phyloP scores from a whole-genome alignment of 2,888 invertebrate genomes.

The Pristionchus arcanus region DNA sequence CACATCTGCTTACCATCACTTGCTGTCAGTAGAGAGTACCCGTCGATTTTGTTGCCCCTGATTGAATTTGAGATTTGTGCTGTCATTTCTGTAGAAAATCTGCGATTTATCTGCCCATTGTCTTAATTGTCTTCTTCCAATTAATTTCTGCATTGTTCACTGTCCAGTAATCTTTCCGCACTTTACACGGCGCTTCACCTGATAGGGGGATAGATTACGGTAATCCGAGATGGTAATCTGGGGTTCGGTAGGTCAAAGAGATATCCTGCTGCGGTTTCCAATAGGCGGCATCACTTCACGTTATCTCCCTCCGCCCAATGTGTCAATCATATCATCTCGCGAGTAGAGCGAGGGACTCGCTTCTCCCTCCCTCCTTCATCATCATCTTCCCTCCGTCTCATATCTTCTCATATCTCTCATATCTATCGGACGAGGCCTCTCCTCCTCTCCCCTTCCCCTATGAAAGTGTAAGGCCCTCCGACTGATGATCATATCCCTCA shows the following conservation, averaged over 20 bases:
- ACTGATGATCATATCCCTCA: conserved; percentile 50
- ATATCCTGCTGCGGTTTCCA: neutral
- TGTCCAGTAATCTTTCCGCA: neutral
- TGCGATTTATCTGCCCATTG: neutral
- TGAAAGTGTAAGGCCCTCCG: conserved; percentile 46
- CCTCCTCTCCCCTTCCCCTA: neutral
- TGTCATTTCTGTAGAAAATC: neutral
- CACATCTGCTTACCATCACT: conserved; percentile 46
- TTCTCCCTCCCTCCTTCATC: conserved; percentile 36
- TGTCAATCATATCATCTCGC: conserved; percentile 45
- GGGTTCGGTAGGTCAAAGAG: conserved; percentile 4
- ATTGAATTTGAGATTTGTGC: no score
- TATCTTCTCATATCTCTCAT: conserved; percentile 49
- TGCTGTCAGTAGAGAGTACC: neutral
- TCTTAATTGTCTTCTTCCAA: neutral
- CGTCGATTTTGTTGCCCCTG: neutral
- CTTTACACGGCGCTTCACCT: neutral
- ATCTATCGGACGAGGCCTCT: neutral
- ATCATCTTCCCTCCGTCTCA: conserved; percentile 30
- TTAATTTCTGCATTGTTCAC: no score
- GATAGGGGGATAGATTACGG: neutral
- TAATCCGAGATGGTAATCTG: conserved; percentile 16
- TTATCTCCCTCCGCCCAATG: neutral
- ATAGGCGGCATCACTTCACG: neutral
- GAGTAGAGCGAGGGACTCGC: neutral